Percentiles rank a stretch among this genome's conserved stretches.
phyloP scores from a whole-genome alignment of 2,888 invertebrate species.

The Anoplius nigerrimus region DNA sequence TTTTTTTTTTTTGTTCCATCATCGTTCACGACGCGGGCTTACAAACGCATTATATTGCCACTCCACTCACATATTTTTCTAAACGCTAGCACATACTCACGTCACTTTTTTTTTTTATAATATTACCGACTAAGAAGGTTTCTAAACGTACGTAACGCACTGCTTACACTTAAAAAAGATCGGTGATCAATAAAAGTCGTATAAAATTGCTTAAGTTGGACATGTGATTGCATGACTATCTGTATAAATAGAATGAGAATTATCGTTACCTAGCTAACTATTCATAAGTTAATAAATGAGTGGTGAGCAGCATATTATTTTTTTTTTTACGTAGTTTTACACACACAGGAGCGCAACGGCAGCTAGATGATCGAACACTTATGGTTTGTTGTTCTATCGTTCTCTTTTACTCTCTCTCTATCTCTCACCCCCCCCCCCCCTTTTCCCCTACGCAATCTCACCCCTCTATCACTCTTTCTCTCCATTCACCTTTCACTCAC shows the following conservation, averaged over 20 bases:
- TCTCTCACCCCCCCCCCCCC: too few relatives aligned
- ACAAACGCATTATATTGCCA: conserved; percentile 33
- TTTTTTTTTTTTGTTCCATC: too few relatives aligned
- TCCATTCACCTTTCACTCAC: conserved; percentile 11
- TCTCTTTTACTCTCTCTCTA: conserved; percentile 32
- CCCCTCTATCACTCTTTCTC: conserved; percentile 15
- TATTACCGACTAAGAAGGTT: conserved; percentile 41
- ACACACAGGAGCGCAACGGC: conserved; percentile 69
- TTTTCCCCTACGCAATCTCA: conserved; percentile 32
- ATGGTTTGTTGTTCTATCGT: conserved; percentile 63
- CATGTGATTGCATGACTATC: conserved; percentile 65
- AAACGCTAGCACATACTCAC: conserved; percentile 29
- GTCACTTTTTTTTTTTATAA: conserved; percentile 29
- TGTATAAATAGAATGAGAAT: conserved; percentile 62
- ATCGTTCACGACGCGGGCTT: conserved; percentile 28
- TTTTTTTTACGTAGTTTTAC: conserved; percentile 38
- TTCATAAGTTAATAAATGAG: conserved; percentile 59
- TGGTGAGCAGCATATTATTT: conserved; percentile 52
- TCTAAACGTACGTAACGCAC: conserved; percentile 53
- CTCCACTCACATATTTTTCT: conserved; percentile 36
- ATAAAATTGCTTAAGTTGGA: conserved; percentile 70
- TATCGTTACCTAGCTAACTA: conserved; percentile 52
- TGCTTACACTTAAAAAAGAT: conserved; percentile 57
- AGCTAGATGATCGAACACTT: conserved; percentile 73
- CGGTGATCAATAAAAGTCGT: conserved; percentile 67